Percentiles rank a stretch among this genome's conserved stretches.
These are phyloP conservation scores for Arge pagana DNA, from an alignment of 2,888 invertebrate species.

Conservation along the genomic window DNA sequence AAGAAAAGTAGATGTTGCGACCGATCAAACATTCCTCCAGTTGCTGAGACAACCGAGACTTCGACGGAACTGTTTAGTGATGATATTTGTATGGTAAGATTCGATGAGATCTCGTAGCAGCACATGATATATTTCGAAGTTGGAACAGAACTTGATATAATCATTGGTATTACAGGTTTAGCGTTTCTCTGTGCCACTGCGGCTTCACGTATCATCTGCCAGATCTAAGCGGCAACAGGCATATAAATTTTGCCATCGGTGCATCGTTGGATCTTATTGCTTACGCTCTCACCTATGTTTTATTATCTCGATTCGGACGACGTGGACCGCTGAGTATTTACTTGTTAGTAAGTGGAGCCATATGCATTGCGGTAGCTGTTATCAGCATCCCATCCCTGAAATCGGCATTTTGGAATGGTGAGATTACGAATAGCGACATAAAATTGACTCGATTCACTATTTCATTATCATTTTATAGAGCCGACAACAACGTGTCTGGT, in stretches of 20 bases:
- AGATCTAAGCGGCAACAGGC: slow-evolving; percentile 57
- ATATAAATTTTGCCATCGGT: slow-evolving; percentile 59
- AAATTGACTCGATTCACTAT: too few species aligned
- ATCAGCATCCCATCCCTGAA: slow-evolving; percentile 41
- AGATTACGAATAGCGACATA: not conserved
- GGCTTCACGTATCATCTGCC: slow-evolving; percentile 56
- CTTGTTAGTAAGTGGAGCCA: slow-evolving; percentile 54
- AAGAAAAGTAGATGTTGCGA: slow-evolving; percentile 10
- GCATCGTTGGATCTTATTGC: slow-evolving; percentile 59
- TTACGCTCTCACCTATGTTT: slow-evolving; percentile 53
- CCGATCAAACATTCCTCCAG: slow-evolving; percentile 21
- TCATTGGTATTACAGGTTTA: slow-evolving; percentile 53
- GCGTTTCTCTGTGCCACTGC: slow-evolving; percentile 57
- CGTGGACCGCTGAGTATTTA: slow-evolving; percentile 55
- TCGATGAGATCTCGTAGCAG: too few species aligned
- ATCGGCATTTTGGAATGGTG: slow-evolving; percentile 36
- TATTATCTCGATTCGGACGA: slow-evolving; percentile 56
- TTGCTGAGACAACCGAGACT: slow-evolving; percentile 16
- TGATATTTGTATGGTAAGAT: slow-evolving; percentile 28
- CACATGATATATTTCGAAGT: too few species aligned
- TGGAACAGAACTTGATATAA: too few species aligned
- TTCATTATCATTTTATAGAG: slow-evolving; percentile 31
- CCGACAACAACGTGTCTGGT: slow-evolving; percentile 41
- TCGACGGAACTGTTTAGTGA: slow-evolving; percentile 20
- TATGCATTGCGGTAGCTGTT: slow-evolving; percentile 54